Conservation (phyloP, 2,113 vertebrate species). For the Lates calcarifer region DNA sequence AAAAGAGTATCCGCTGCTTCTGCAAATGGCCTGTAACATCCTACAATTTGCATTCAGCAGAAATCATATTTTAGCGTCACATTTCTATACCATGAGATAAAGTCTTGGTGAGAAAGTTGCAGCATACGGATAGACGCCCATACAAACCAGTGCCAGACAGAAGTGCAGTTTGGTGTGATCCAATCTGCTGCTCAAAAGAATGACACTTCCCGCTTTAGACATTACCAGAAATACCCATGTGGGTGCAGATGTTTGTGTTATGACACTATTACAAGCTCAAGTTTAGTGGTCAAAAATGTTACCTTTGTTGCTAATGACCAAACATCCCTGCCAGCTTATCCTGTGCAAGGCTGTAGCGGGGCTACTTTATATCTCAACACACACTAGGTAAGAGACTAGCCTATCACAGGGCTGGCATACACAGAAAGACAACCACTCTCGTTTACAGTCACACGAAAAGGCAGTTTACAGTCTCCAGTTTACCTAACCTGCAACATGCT, state of each 20-base stretch:
- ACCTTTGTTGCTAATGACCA: background rate
- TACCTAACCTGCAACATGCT: background rate
- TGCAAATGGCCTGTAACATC: background rate
- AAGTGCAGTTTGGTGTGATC: background rate
- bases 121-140: background rate
- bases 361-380: background rate
- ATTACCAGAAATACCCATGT: background rate
- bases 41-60: background rate
- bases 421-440: background rate
- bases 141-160: background rate
- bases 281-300: background rate
- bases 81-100: background rate
- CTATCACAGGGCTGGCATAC: background rate
- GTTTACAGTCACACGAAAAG: background rate
- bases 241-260: background rate
- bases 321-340: background rate
- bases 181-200: constrained; percentile 5
- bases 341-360: background rate
- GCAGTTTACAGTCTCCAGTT: background rate
- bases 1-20: background rate
- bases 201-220: too few relatives aligned
- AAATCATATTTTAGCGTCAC: background rate
- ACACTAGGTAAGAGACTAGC: background rate
- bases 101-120: background rate
- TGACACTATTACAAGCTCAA: background rate